Base-by-base conservation (phyloP, 2,797 vertebrate genomes). In the Phalloptychus januarius region DNA sequence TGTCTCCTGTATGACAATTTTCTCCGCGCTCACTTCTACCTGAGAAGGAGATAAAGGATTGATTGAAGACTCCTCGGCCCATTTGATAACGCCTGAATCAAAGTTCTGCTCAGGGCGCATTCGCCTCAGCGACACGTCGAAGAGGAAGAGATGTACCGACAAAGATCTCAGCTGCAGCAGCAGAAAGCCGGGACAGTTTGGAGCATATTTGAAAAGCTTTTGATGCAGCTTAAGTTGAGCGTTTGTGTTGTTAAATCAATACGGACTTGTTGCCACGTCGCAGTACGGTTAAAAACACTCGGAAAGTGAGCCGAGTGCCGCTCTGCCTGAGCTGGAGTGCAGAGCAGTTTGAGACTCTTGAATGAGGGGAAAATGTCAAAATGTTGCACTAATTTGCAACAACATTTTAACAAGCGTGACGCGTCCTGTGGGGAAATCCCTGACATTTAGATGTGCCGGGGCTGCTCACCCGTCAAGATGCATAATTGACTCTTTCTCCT, bases 61-160 rank as follows among this genome's bases (percentile, higher is more conserved):
- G 86, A 88, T 82, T 79, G 83, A 88, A 86, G 85, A 69, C 84
- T 87, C 83, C 86, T 89, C 88, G 76, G 80, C 63, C 79, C 69
- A 79, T 87, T 88, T 92, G 86, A 92, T 93, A 86, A 76, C 42
- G 50, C 71, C 83, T 85, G 84, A 87, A 89, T 91, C 86, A 90
- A 86, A 92, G 88, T 84, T 88, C 77, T 78, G 78, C 90, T 91
- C 83, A 61, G 85, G 87, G 86, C 87, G 20, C 80, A 58, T 70
- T 82, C 70, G 31, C 84, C 81, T 84, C 82, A 90, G 85, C 80
- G 61, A 44, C 52, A 31, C 69, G 78, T 86, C 80, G 79, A 75
- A 76, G 58, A 86, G 85, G 79, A 75, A 76, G 58, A 86, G 85
- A 85, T 85, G 81, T 79, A 76, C 79, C 71, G 85, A 91, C 89